Evolutionary conservation across 2,113 vertebrate species (phyloP), one percentile per base, ranked within the genome.

Genomic region (Melanotaenia duboulayi): DNA sequence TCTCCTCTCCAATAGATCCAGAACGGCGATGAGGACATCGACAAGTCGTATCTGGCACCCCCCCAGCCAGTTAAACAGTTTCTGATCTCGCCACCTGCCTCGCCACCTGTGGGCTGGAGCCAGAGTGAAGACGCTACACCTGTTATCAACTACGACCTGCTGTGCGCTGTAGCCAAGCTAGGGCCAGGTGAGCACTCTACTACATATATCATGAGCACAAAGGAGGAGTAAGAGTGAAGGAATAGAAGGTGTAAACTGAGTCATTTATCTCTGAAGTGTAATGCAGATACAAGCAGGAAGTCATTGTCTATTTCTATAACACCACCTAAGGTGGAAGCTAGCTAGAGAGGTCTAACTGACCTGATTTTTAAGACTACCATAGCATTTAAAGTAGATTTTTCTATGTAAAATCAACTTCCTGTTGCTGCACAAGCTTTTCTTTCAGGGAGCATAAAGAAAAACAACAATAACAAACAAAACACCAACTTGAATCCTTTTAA

Each of bases 151-250:
- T 99, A 99, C 0, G 98, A 99, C 82, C 85, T 99, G 67, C 95
- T 99, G 77, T 98, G 98, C 79, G 98, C 98, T 1, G 96, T 99
- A 65, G 97, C 97, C 89, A 99, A 97, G 80, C 59, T 99, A 48
- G 97, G 98, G 17, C 97, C 98, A 84, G 98, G 97, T 99, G 84
- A 86, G 90, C 70, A 20, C 22, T 20, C 9, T 3, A 12, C 19
- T 51, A 58, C 42, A 61, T 7, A 5, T 7, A 2, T 28, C 6
- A 2, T 28, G 23, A 55, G 44, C 10, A 35, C 48, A 55, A 35
- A 32, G 44, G 20, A 1, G 1, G 25, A 10, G 44, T 54, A 66
- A 28, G 19, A 19, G 54, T 54, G 22, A 39, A 37, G 17, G 13
- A 28, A 46, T 42, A 12, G n/a, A 60, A 69, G 58, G 56, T 56